Base-by-base conservation (phyloP, 2,797 vertebrate species). In the Hyperoplus lanceolatus region DNA sequence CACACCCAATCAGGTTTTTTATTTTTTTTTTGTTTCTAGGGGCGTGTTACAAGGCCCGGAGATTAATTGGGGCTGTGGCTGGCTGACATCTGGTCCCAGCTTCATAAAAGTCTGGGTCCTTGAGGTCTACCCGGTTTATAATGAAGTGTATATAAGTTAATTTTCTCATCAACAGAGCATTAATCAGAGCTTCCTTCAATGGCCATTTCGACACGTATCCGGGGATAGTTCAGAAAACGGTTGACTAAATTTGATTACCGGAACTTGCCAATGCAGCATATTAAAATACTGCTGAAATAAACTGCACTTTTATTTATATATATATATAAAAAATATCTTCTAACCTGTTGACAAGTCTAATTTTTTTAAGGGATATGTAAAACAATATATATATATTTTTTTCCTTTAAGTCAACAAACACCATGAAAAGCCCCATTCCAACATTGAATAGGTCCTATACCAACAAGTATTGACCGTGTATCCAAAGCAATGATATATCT, bases 141-240 rank as follows among this genome's bases (percentile, higher is more conserved):
- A 97, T 97, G 96, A 96, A 96, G 96, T 96, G 95, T 93, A 95
- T 95, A 95, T 94, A 95, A 97, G 96, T 97, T 96, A 94, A 97
- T 97, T 96, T 97, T 95, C 96, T 94, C 95, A 94, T 95, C 95
- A 94, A 96, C 94, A 95, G 87, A 90, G 93, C 89, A 91, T 95
- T 96, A 92, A 94, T 94, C 90, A 93, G 90, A 87, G 90, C 79
- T 83, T 87, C 80, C 83, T 29, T 88, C 88, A 92, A 87, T 90
- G 84, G 81, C 76, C 60, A 69, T 88, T 88, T 91, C 71, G 49
- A 81, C 71, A 77, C 81, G 62, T 77, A 70, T 70, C 85, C 46
- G 41, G 71, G 66, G 38, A 62, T 58, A 67, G 75, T 75, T 84
- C 72, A 56, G 50, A 79, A 69, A 70, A 66, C 70, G 56, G 56